Evolutionary conservation across 2,797 vertebrate genomes (phyloP), one percentile per base, ranked within the genome.

Genomic region (Babyrousa celebensis): DNA sequence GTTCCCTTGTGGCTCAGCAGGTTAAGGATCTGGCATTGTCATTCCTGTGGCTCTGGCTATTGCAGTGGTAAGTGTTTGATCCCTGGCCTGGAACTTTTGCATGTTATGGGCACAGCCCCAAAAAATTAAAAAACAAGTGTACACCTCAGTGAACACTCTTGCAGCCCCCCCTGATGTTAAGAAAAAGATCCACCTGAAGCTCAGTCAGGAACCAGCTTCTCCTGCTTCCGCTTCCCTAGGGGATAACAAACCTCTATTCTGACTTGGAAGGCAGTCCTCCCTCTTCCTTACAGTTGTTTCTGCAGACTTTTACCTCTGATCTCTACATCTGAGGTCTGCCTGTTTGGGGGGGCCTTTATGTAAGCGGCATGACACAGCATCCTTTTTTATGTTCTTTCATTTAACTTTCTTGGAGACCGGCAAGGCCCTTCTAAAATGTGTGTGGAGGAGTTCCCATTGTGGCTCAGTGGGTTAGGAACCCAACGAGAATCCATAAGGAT

Each of bases 121-220:
- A 48, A 48, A 48, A 48, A 48, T 7, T 48, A 48, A 48, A 48
- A 48, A 48, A 48, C 43, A 58, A 79, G 20, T 1, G 5, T 48
- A 7, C 3, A 36, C 14, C 25, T 72, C 14, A 9, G 7, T 25
- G 68, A 62, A 12, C 16, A 4, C 62, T 6, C 48, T 52, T 6
- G 17, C 1, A 16, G 7, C 40, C 32, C 5, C 6, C n/a, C 3
- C 3, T 52, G 17, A 1, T 0, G 1, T 21, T 32, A n/a, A 32
- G 62, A 14, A 15, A 27, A 70, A n/a, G n/a, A 48, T 8, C 9
- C 27, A 23, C 27, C 25, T 2, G 3, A 17, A 12, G 9, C 29
- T 25, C 12, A 0, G 79, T 6, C 58, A 20, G 5, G 9, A 7
- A 29, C 58, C 36, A 82, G 23, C 36, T 43, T 40, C 36, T 43